Evolutionary conservation across 2,797 vertebrate species (phyloP), one percentile per base, ranked within the genome.

Genomic region (Manis crassicaudata): DNA sequence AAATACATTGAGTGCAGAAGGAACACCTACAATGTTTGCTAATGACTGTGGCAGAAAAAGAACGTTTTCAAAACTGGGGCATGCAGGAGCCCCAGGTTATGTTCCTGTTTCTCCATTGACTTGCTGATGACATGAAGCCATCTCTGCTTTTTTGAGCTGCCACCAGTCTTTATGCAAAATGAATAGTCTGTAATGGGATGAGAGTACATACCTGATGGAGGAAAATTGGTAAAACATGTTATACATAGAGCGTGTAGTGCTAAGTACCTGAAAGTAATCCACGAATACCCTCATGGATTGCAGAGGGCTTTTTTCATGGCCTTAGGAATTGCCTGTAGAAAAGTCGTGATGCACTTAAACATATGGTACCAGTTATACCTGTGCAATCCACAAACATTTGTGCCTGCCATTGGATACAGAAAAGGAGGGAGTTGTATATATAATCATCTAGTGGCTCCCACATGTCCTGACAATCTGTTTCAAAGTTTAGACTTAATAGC

Each of bases 11-110:
- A 81, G 68, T 96, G 68, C 56, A 92, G 23, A 92, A 93, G 90
- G 52, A 83, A 81, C 56, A 76, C 72, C 40, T 90, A 27, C 7
- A 52, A 12, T 73, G 67, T 83, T 87, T 94, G 62, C 67, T 92
- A 90, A 81, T 88, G 72, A 72, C 63, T n/a, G 12, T 95, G 81
- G 75, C 29, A 80, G 50, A 29, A 54, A 94, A 92, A 35, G 81
- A 83, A 56, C 43, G 25, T 70, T 90, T 94, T 87, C 14, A 9
- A 79, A 96, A 96, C 40, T 72, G 87, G 92, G 91, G 35, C 87
- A 72, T 77, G 27, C 25, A 46, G 72, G 63, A 43, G 56, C 88
- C 82, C 70, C 80, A 16, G 60, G 88, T 96, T 65, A 32, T 81
- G 16, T 87, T 79, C 84, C 67, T 87, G 2, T 85, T 92, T 94